A percentile compares a stretch with the other conserved stretches of the same genome.
These are phyloP conservation scores for Argyresthia albistria DNA, from an alignment of 2,888 invertebrate species.

Conservation along the genomic window DNA sequence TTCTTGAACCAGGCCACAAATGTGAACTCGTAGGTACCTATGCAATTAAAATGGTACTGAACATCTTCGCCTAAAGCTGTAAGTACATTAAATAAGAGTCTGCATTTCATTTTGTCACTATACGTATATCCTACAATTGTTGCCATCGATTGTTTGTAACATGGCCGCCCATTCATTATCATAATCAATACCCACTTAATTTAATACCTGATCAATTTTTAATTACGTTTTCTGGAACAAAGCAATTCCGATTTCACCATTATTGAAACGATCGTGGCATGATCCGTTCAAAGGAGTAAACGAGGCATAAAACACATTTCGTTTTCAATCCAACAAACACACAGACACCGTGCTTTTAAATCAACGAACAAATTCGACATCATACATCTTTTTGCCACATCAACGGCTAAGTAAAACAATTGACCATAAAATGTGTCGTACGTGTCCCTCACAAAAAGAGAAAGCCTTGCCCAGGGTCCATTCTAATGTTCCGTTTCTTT, in stretches of 20 bases:
- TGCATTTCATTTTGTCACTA: too few species aligned
- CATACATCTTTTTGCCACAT: conserved; percentile 40
- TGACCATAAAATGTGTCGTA: conserved; percentile 63
- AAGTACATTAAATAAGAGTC: too few species aligned
- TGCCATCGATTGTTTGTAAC: too few species aligned
- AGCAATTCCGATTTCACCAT: not conserved
- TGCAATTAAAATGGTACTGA: too few species aligned
- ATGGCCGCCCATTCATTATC: not conserved
- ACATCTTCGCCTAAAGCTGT: too few species aligned
- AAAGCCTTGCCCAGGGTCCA: conserved; percentile 42
- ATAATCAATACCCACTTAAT: too few species aligned
- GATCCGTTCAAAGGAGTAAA: conserved; percentile 21
- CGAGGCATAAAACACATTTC: conserved; percentile 29
- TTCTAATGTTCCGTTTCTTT: conserved; percentile 64
- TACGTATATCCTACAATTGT: too few species aligned
- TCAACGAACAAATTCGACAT: conserved; percentile 8
- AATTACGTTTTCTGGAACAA: not conserved
- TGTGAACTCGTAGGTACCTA: too few species aligned
- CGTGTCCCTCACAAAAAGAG: conserved; percentile 62
- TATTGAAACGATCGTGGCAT: conserved; percentile 9
- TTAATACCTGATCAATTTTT: not conserved
- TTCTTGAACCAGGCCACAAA: too few species aligned
- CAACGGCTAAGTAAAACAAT: conserved; percentile 58
- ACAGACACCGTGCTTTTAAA: conserved; percentile 12
- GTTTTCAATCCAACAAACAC: conserved; percentile 26